Percentiles rank a stretch among this genome's conserved stretches.
Conservation (phyloP, 2,113 vertebrate genomes). For the Morone chrysops region DNA sequence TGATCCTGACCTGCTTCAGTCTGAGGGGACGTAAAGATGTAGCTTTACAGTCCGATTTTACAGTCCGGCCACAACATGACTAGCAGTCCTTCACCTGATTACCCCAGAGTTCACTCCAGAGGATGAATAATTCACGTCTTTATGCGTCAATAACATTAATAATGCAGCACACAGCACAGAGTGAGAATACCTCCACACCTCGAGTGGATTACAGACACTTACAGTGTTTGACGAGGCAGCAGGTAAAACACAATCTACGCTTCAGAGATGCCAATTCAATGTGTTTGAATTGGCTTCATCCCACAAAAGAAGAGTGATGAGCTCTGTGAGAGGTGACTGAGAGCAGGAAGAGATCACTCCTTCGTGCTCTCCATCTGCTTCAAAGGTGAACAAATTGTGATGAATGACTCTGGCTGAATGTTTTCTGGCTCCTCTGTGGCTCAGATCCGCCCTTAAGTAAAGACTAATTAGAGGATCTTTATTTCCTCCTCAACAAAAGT, state of each 20-base stretch:
- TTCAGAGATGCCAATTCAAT: not conserved
- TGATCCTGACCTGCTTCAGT: not conserved
- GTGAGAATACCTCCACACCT: not conserved
- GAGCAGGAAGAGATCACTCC: not conserved
- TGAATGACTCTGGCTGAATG: conserved; percentile 17
- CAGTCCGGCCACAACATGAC: not conserved
- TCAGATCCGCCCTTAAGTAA: conserved; percentile 5
- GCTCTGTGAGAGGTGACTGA: not conserved
- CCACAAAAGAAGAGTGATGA: not conserved
- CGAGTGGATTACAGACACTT: not conserved
- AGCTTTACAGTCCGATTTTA: not conserved
- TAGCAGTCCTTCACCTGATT: not conserved
- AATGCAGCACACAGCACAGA: not conserved
- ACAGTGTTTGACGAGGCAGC: not conserved
- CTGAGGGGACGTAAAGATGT: not conserved
- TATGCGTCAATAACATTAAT: not conserved
- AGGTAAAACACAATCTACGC: not conserved
- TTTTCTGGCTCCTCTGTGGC: not conserved
- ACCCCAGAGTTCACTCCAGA: not conserved
- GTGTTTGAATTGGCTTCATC: not conserved
- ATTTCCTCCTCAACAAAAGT: not conserved
- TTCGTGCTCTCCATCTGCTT: not conserved
- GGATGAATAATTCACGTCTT: not conserved
- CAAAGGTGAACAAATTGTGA: conserved; percentile 15
- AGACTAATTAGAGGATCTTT: conserved; percentile 22